Percentiles rank a stretch among this genome's conserved stretches.
These are phyloP conservation scores for Anthonomus grandis DNA, from an alignment of 1,140 invertebrate species.

Conservation along the genomic window DNA sequence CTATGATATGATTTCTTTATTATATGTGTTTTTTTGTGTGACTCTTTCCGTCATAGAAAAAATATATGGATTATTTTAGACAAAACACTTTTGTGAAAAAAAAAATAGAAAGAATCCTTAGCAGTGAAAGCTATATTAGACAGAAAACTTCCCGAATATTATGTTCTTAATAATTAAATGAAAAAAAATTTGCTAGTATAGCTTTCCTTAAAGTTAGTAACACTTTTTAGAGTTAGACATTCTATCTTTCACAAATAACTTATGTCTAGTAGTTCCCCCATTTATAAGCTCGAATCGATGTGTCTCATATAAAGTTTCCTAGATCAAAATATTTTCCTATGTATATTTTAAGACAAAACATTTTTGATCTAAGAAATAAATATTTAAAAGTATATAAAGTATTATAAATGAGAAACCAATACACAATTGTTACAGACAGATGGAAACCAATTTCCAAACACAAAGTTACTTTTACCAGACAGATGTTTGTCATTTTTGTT, in stretches of 20 bases:
- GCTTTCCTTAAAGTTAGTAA: slow-evolving; percentile 12
- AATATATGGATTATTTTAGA: no score
- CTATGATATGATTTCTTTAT: no score
- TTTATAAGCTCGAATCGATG: slow-evolving; percentile 13
- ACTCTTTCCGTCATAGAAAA: no score
- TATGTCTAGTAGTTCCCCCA: background rate
- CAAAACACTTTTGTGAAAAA: no score
- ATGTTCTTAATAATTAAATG: no score
- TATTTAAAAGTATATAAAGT: slow-evolving; percentile 3
- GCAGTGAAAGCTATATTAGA: no score
- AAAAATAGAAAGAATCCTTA: no score
- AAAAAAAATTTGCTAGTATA: slow-evolving; percentile 9
- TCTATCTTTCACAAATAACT: slow-evolving; percentile 6
- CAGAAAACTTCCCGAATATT: no score
- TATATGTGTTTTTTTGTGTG: no score
- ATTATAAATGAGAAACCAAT: slow-evolving; percentile 28
- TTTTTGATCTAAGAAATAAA: background rate
- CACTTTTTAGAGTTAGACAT: slow-evolving; percentile 17
- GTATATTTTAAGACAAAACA: no score
- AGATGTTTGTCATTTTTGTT: slow-evolving; percentile 21
- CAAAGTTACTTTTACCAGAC: background rate
- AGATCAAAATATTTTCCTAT: slow-evolving; percentile 6
- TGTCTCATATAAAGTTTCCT: slow-evolving; percentile 2
- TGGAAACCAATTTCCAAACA: slow-evolving; percentile 18
- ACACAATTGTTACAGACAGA: slow-evolving; percentile 32